These are phyloP conservation scores for Fukomys damarensis DNA, from an alignment of 2,113 vertebrate species.

Conservation along the genomic window DNA sequence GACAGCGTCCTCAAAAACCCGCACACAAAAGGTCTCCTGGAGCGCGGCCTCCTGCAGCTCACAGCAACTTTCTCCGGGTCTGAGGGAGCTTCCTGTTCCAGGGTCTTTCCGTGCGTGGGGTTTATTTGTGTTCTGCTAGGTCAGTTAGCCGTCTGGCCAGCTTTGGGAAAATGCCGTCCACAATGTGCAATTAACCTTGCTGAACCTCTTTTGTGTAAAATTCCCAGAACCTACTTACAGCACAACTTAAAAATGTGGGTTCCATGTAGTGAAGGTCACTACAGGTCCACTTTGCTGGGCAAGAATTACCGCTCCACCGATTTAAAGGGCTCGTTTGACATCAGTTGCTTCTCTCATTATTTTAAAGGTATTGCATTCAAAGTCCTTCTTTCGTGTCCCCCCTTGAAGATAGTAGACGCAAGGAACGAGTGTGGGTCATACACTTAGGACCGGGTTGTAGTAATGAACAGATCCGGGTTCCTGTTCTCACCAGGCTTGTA, in stretches of 20 bases:
- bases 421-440: not conserved
- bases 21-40: not conserved
- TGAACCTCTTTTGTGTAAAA: not conserved
- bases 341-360: not conserved
- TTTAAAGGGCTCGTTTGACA: not conserved
- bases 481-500: not conserved
- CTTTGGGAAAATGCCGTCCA: not conserved
- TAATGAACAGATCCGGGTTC: not conserved
- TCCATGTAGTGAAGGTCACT: not conserved
- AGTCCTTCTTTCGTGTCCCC: not conserved
- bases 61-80: not conserved
- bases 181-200: not conserved
- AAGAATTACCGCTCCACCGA: not conserved
- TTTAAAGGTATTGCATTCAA: not conserved
- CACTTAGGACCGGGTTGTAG: not conserved
- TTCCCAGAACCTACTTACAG: not conserved
- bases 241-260: not conserved
- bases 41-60: not conserved
- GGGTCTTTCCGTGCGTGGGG: rapidly evolving
- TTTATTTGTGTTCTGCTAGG: constrained; percentile 5
- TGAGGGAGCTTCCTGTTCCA: not conserved
- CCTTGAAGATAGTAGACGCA: not conserved
- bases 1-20: not conserved
- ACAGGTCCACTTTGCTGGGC: not conserved
- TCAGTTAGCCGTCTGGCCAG: not conserved